Evolutionary conservation across 2,797 vertebrate genomes (phyloP), one percentile per base, ranked within the genome.

Genomic region (Rhinoraja longicauda): DNA sequence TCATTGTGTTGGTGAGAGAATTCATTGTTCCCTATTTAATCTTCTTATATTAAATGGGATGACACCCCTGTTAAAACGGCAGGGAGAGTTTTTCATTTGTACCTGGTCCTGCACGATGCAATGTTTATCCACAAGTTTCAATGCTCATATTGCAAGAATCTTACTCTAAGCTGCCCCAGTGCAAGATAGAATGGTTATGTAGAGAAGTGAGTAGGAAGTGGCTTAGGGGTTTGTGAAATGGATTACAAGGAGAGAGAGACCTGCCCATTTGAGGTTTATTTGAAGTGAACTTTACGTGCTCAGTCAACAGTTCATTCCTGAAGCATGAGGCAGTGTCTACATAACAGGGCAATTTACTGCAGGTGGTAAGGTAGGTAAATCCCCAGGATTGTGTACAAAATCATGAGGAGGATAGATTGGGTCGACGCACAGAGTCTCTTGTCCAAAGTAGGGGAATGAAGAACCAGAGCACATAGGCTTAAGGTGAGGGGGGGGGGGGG

Each of bases 81-180:
- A 86, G 57, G 32, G 29, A 32, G 21, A 86, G 59, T 64, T 62
- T 59, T 19, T 17, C 62, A 12, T 5, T 62, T 86, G 19, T 17
- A 17, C n/a, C 82, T 59, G 53, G 8, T 19, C 26, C 57, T 64
- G 29, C 4, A 17, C 57, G 17, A 29, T 64, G 4, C 2, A 62
- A 86, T n/a, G 62, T 86, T 86, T n/a, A 86, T 53, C 53, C 24
- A n/a, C 13, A 32, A 17, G n/a, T 88, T 88, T 88, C 59, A 88
- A 32, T 21, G 32, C 84, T 88, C 15, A 13, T 64, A 64, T 64
- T 32, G 59, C 32, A 62, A n/a, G 6, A 21, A 88, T 64, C 17
- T 64, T 36, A 62, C 19, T 0, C 6, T 36, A 64, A 7, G 15
- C 29, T 19, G 29, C 13, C 13, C 59, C 32, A 59, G 57, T 64